phyloP scores from a whole-genome alignment of 1,140 invertebrate genomes.

The Apis mellifera region DNA sequence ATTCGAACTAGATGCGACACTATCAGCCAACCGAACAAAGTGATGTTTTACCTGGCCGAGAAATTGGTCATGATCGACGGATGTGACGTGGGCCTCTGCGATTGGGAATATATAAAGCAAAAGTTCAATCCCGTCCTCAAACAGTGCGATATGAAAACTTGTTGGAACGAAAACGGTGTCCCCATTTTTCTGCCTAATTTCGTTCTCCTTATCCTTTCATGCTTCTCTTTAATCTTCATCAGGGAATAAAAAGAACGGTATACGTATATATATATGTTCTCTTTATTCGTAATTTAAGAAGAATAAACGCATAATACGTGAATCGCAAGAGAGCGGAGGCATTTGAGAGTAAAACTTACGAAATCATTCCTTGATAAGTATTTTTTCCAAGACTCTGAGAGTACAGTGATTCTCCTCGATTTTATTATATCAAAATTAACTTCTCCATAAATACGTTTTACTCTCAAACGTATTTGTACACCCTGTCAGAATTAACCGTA shows the following conservation, averaged over 20 bases:
- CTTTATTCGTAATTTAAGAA: not conserved
- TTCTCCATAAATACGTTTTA: too few species aligned
- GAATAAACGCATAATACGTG: slow-evolving; percentile 1
- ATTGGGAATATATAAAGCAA: slow-evolving; percentile 79
- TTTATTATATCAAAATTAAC: too few species aligned
- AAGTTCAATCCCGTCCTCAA: slow-evolving; percentile 67
- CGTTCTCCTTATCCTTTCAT: slow-evolving; percentile 30
- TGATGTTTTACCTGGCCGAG: slow-evolving; percentile 81
- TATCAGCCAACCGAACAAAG: slow-evolving; percentile 73
- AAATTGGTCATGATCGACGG: slow-evolving; percentile 75
- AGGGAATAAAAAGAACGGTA: not conserved
- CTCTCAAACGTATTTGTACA: too few species aligned
- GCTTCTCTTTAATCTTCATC: slow-evolving; percentile 44
- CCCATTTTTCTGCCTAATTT: not conserved
- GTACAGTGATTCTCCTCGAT: too few species aligned
- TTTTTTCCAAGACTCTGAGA: too few species aligned
- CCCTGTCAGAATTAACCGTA: not conserved
- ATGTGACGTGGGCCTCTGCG: slow-evolving; percentile 81
- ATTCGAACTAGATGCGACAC: slow-evolving; percentile 73
- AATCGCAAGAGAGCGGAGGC: too few species aligned
- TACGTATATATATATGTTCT: not conserved
- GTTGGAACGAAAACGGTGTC: slow-evolving; percentile 52
- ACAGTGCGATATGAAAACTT: slow-evolving; percentile 69
- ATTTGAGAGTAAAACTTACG: too few species aligned
- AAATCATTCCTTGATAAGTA: too few species aligned